Conservation (phyloP, 2,888 invertebrate genomes). For the Acleris cristana region DNA sequence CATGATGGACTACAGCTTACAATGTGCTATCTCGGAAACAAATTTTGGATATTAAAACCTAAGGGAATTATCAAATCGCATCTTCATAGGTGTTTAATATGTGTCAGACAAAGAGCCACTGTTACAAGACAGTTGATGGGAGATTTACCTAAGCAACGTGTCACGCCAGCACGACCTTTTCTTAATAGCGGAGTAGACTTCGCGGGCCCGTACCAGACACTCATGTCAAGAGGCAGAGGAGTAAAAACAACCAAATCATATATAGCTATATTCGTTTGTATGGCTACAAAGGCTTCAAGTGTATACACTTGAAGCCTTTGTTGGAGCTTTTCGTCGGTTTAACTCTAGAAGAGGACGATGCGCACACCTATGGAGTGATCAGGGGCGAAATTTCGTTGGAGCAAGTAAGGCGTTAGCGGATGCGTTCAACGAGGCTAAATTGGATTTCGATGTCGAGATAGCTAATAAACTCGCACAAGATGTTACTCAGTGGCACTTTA, state of each 20-base stretch:
- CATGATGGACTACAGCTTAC: conserved; percentile 15
- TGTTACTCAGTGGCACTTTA: no score
- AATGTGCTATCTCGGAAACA: conserved; percentile 13
- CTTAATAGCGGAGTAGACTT: conserved; percentile 16
- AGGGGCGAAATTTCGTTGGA: conserved; percentile 9
- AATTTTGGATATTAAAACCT: conserved; percentile 12
- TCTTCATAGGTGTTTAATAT: conserved; percentile 1
- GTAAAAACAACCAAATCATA: conserved; percentile 4
- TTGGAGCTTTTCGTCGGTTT: conserved; percentile 15
- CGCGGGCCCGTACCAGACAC: conserved; percentile 12
- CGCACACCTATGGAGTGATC: conserved; percentile 13
- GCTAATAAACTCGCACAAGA: no score
- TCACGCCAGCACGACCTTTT: conserved; percentile 14
- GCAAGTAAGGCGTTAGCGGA: conserved; percentile 6
- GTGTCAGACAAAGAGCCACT: conserved; percentile 2
- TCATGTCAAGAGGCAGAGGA: conserved; percentile 20
- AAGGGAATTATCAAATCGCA: conserved; percentile 1
- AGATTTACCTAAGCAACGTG: conserved; percentile 5
- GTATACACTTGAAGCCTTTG: conserved; percentile 39
- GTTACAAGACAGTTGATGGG: conserved; percentile 6
- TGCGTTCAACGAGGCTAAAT: no score
- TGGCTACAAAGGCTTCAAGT: conserved; percentile 40
- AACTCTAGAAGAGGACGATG: conserved; percentile 7
- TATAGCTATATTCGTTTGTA: conserved; percentile 38
- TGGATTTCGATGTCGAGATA: no score